Percentiles rank a stretch among this genome's conserved stretches.
Evolutionary conservation across 2,113 vertebrate species (phyloP).

Genomic region (Cephalopholis sonnerati): DNA sequence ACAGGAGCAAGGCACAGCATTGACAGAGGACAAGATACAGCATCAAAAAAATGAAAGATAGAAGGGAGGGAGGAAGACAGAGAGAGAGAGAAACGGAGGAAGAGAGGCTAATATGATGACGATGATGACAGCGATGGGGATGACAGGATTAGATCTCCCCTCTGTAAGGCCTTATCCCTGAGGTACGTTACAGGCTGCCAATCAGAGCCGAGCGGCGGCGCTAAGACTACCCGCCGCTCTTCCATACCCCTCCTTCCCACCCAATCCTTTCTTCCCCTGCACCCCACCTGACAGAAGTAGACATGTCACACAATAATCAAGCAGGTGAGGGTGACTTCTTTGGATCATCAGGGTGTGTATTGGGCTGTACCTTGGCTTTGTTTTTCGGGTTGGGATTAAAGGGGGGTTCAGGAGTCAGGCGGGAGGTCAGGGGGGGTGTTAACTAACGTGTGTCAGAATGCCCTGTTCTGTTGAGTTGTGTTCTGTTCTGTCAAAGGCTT

Average conservation of each 20-base stretch:
- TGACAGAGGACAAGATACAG: conserved; percentile 89
- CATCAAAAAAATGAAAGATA: conserved; percentile 74
- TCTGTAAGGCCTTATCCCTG: conserved; percentile 92
- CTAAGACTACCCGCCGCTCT: conserved; percentile 16
- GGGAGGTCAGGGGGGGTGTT: conserved; percentile 14
- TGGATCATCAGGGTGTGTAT: conserved; percentile 76
- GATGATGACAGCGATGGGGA: conserved; percentile 74
- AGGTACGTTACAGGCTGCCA: conserved; percentile 90
- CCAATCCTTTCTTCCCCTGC: conserved; percentile 19
- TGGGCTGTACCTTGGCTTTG: conserved; percentile 83
- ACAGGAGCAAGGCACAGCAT: conserved; percentile 90
- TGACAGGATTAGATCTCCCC: conserved; percentile 87
- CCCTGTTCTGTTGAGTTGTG: conserved; percentile 69
- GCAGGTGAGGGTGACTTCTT: conserved; percentile 75
- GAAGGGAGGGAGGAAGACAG: conserved; percentile 21
- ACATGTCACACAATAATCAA: conserved; percentile 44
- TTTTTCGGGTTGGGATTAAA: conserved; percentile 29
- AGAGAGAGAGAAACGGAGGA: conserved; percentile 11
- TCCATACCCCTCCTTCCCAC: conserved; percentile 10
- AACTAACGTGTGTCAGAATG: conserved; percentile 59
- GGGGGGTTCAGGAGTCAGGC: conserved; percentile 9
- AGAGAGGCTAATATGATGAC: conserved; percentile 36
- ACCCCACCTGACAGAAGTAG: conserved; percentile 46
- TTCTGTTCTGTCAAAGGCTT: conserved; percentile 72
- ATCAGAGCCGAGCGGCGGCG: conserved; percentile 63